phyloP scores from a whole-genome alignment of 2,888 invertebrate genomes.

The Buathra laborator region DNA sequence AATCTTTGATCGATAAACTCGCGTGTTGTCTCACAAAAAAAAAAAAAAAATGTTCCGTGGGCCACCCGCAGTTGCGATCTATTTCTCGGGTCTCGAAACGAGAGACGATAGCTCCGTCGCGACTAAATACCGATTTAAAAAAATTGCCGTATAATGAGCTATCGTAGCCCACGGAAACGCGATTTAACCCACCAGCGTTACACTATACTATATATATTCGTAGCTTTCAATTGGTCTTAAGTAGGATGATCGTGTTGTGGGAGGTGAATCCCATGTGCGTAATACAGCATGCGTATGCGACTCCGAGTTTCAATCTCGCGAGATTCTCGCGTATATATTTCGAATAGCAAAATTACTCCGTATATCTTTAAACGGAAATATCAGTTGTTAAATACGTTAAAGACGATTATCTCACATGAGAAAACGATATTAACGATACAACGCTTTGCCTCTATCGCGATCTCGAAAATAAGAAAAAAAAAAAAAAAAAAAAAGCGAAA shows the following conservation, averaged over 20 bases:
- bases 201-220: constrained; percentile 61
- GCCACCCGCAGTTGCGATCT: constrained; percentile 11
- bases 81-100: constrained; percentile 44
- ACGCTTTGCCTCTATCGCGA: background rate
- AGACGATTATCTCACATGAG: constrained; percentile 12
- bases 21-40: background rate
- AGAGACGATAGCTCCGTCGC: constrained; percentile 20
- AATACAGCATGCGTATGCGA: constrained; percentile 6
- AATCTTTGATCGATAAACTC: constrained; percentile 12
- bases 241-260: constrained; percentile 68
- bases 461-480: background rate
- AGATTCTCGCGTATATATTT: background rate
- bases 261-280: constrained; percentile 63
- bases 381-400: constrained; percentile 3
- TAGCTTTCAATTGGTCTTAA: constrained; percentile 69
- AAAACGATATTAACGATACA: background rate
- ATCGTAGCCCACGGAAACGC: constrained; percentile 43
- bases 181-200: constrained; percentile 48
- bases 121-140: constrained; percentile 28
- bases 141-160: constrained; percentile 58
- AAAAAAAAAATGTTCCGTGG: background rate
- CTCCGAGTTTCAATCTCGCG: constrained; percentile 18
- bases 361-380: background rate
- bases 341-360: background rate
- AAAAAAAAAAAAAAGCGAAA: background rate